These are phyloP conservation scores for Brotula barbata DNA, from an alignment of 2,797 vertebrate genomes.

Conservation along the genomic window DNA sequence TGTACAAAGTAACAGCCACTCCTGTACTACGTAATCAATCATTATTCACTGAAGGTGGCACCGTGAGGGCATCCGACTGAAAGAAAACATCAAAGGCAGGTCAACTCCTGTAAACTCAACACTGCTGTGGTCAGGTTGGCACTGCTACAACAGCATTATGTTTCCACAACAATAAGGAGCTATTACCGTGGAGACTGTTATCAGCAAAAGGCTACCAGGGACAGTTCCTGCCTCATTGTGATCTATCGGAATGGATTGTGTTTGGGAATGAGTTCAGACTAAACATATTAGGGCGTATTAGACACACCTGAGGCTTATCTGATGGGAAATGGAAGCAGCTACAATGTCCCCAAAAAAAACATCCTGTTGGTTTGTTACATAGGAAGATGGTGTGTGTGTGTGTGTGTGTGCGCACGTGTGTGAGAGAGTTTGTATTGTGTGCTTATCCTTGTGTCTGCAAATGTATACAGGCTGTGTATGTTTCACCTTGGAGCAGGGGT, in stretches of 20 bases:
- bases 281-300: constrained; percentile 85
- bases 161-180: constrained; percentile 62
- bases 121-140: neutral
- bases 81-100: constrained; percentile 57
- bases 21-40: constrained; percentile 52
- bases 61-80: constrained; percentile 30
- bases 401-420: constrained; percentile 8
- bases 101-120: constrained; percentile 26
- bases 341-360: constrained; percentile 65
- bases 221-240: constrained; percentile 76
- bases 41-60: constrained; percentile 44
- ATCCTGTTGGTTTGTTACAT: constrained; percentile 66
- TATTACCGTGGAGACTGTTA: constrained; percentile 66
- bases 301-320: constrained; percentile 90
- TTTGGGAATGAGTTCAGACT: constrained; percentile 81
- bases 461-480: too few species aligned
- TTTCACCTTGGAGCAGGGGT: too few species aligned
- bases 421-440: too few species aligned
- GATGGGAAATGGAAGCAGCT: constrained; percentile 77
- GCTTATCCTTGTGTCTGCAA: too few species aligned
- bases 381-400: neutral
- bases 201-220: constrained; percentile 48
- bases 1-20: too few species aligned
- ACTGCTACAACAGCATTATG: constrained; percentile 59
- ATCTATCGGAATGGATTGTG: constrained; percentile 55